A percentile compares a stretch with the other conserved stretches of the same genome.
phyloP scores from a whole-genome alignment of 2,797 vertebrate species.

The Miichthys miiuy region DNA sequence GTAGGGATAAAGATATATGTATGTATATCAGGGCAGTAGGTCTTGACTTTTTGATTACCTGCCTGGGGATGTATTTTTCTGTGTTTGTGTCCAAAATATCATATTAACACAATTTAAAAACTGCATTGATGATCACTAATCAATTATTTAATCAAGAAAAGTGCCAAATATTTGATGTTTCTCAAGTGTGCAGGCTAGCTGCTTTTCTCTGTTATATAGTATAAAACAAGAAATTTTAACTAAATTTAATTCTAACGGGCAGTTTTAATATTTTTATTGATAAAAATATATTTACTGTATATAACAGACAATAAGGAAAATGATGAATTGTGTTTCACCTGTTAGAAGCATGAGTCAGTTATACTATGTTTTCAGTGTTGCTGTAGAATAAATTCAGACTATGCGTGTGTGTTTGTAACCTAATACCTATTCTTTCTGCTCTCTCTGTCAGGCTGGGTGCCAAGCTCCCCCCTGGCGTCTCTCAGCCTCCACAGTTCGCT shows the following conservation, averaged over 20 bases:
- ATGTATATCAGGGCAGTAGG: too few relatives aligned
- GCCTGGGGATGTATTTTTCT: too few relatives aligned
- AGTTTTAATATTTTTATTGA: too few relatives aligned
- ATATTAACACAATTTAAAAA: neutral
- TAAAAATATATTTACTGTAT: too few relatives aligned
- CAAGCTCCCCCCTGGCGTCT: slow-evolving; percentile 81
- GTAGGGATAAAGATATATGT: neutral
- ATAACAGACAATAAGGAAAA: too few relatives aligned
- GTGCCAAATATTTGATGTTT: neutral
- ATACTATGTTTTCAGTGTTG: neutral
- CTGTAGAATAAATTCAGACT: neutral
- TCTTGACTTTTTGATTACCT: too few relatives aligned
- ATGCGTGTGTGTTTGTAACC: too few relatives aligned
- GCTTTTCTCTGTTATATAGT: neutral
- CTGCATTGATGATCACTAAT: neutral
- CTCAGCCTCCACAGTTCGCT: slow-evolving; percentile 80
- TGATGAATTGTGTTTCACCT: too few relatives aligned
- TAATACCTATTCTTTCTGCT: neutral
- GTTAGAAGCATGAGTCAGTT: neutral
- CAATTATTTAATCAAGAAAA: neutral
- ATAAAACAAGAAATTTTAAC: neutral
- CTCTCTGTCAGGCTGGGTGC: slow-evolving; percentile 78
- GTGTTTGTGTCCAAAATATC: neutral
- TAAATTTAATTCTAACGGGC: too few relatives aligned
- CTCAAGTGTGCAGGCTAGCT: neutral